phyloP scores from a whole-genome alignment of 2,797 vertebrate genomes.

The Neopelma chrysocephalum region DNA sequence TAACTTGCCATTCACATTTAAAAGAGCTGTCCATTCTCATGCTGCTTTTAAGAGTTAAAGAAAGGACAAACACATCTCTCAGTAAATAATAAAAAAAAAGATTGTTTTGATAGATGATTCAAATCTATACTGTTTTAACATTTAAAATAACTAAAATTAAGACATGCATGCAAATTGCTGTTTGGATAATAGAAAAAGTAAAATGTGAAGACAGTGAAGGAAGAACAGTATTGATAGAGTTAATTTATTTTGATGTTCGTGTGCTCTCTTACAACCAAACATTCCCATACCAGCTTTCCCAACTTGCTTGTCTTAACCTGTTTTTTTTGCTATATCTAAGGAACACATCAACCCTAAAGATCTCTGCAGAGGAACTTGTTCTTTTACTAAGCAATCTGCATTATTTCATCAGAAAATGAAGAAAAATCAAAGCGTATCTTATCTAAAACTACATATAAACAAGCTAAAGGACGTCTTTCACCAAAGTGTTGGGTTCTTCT shows the following conservation, averaged over 20 bases:
- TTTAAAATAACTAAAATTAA: not conserved
- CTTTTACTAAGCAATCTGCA: slow-evolving; percentile 24
- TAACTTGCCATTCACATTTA: not conserved
- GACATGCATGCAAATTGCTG: not conserved
- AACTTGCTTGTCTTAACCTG: slow-evolving; percentile 16
- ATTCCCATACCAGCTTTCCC: not conserved
- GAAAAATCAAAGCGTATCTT: not conserved
- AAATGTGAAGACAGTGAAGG: not conserved
- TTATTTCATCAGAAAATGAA: slow-evolving; percentile 17
- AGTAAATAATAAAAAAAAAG: not conserved
- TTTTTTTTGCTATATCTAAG: not conserved
- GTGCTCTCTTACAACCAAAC: not conserved
- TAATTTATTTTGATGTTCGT: not conserved
- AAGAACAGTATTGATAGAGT: not conserved
- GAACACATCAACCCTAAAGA: slow-evolving; percentile 10
- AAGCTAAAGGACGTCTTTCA: not conserved
- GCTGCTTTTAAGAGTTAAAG: not conserved
- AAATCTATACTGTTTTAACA: not conserved
- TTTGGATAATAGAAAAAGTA: not conserved
- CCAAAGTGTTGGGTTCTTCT: not conserved
- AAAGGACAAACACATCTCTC: not conserved
- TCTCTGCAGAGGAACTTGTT: not conserved
- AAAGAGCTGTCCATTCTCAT: not conserved
- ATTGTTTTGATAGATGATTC: not conserved
- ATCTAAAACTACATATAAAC: not conserved